Evolutionary conservation across 2,888 invertebrate genomes (phyloP).

Genomic region (Bombylius discolor): DNA sequence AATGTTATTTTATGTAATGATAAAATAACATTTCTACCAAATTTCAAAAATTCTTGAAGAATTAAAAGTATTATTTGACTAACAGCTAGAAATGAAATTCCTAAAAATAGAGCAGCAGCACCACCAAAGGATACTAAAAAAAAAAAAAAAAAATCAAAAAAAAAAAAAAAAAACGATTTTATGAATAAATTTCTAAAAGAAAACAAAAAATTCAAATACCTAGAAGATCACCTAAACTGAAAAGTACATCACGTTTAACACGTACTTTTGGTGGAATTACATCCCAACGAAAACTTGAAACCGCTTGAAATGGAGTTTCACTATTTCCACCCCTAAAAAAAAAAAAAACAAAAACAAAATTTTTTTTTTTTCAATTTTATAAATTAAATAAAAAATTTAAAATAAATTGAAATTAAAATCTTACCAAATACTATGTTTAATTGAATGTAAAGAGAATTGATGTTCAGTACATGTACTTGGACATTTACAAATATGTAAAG

Average conservation of each 20-base stretch:
- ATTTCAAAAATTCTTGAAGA: background rate
- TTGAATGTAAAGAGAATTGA: background rate
- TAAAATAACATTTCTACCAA: no score
- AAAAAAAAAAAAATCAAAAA: background rate
- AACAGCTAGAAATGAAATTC: slow-evolving; percentile 39
- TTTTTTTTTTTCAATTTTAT: no score
- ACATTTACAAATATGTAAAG: slow-evolving; percentile 8
- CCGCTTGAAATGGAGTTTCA: background rate
- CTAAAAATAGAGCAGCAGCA: slow-evolving; percentile 39
- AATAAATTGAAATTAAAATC: no score
- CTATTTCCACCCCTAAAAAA: background rate
- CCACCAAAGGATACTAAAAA: slow-evolving; percentile 42
- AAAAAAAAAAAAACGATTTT: background rate
- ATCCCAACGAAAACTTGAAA: slow-evolving; percentile 38
- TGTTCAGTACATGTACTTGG: slow-evolving; percentile 9
- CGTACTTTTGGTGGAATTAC: slow-evolving; percentile 41
- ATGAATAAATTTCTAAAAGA: background rate
- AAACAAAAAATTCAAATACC: slow-evolving; percentile 26
- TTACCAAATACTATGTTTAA: background rate
- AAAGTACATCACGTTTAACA: slow-evolving; percentile 41
- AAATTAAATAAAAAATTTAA: no score
- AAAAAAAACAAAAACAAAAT: no score
- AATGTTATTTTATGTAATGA: no score
- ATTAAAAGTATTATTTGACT: slow-evolving; percentile 28
- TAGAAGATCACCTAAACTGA: slow-evolving; percentile 44